A percentile compares a stretch with the other conserved stretches of the same genome.
phyloP scores from a whole-genome alignment of 2,113 vertebrate species.

The Callopanchax toddi region DNA sequence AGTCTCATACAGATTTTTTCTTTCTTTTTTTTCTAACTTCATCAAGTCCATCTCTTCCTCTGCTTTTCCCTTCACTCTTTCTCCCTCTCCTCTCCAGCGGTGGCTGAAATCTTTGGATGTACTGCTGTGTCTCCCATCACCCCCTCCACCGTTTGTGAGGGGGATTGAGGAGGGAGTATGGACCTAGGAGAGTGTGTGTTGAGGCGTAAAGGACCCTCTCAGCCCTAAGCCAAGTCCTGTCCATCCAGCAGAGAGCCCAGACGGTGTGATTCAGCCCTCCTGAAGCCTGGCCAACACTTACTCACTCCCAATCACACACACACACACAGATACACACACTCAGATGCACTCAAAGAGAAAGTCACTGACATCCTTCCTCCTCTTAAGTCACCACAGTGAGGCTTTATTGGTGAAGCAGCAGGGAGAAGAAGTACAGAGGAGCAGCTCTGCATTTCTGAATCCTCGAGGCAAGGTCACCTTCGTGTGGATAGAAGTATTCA shows the following conservation, averaged over 20 bases:
- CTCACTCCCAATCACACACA: slow-evolving; percentile 35
- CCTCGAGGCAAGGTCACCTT: slow-evolving; percentile 73
- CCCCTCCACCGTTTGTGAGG: slow-evolving; percentile 60
- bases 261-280: slow-evolving; percentile 80
- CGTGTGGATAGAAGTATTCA: slow-evolving; percentile 24
- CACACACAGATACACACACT: slow-evolving; percentile 28
- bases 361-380: slow-evolving; percentile 54
- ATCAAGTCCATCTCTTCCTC: slow-evolving; percentile 38
- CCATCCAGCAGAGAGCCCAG: slow-evolving; percentile 71
- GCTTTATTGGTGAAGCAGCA: slow-evolving; percentile 16
- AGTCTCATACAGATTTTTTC: slow-evolving; percentile 37
- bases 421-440: slow-evolving; percentile 35
- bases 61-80: slow-evolving; percentile 15
- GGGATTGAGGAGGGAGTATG: slow-evolving; percentile 63
- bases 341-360: slow-evolving; percentile 56
- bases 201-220: slow-evolving; percentile 79
- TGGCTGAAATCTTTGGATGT: slow-evolving; percentile 57
- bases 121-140: slow-evolving; percentile 69
- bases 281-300: slow-evolving; percentile 75
- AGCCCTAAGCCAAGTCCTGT: slow-evolving; percentile 78
- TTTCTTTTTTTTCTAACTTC: slow-evolving; percentile 15
- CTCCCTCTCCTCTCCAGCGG: slow-evolving; percentile 45
- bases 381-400: slow-evolving; percentile 52
- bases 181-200: slow-evolving; percentile 66
- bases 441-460: slow-evolving; percentile 49